A percentile compares a stretch with the other conserved stretches of the same genome.
Evolutionary conservation across 2,113 vertebrate species (phyloP).

Genomic region (Tyrannus savana): DNA sequence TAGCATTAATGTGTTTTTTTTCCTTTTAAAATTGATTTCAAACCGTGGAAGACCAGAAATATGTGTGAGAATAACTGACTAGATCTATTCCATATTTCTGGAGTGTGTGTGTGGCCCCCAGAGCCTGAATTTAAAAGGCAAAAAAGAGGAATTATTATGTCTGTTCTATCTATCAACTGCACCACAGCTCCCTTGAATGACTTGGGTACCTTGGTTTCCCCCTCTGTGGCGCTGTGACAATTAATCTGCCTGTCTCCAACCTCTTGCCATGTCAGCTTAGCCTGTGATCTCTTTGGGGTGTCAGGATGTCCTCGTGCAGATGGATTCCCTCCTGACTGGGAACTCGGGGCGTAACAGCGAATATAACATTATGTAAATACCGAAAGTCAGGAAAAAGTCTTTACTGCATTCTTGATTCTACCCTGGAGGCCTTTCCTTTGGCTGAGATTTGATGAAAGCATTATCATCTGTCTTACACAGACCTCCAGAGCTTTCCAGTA

Average conservation of each 20-base stretch:
- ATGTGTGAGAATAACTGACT: neutral
- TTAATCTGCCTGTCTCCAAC: neutral
- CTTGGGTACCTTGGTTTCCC: neutral
- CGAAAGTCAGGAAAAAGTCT: neutral
- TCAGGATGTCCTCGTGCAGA: neutral
- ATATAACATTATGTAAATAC: neutral
- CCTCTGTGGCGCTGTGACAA: rapidly evolving
- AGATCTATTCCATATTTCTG: neutral
- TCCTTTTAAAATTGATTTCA: neutral
- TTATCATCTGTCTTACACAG: constrained; percentile 18
- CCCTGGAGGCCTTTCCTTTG: constrained; percentile 25
- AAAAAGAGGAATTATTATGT: neutral
- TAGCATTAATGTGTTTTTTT: neutral
- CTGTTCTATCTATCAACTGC: neutral
- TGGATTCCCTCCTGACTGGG: neutral
- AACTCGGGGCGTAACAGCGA: neutral
- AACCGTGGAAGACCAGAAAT: neutral
- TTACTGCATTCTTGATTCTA: neutral
- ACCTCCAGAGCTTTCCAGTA: constrained; percentile 35
- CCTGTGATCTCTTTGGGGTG: neutral
- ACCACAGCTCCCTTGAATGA: neutral
- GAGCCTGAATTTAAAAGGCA: neutral
- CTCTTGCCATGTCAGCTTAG: neutral
- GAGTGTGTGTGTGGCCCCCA: neutral
- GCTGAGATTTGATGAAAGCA: neutral